Percentiles rank a stretch among this genome's conserved stretches.
Evolutionary conservation across 2,113 vertebrate species (phyloP).

Genomic region (Cnemophilus loriae): DNA sequence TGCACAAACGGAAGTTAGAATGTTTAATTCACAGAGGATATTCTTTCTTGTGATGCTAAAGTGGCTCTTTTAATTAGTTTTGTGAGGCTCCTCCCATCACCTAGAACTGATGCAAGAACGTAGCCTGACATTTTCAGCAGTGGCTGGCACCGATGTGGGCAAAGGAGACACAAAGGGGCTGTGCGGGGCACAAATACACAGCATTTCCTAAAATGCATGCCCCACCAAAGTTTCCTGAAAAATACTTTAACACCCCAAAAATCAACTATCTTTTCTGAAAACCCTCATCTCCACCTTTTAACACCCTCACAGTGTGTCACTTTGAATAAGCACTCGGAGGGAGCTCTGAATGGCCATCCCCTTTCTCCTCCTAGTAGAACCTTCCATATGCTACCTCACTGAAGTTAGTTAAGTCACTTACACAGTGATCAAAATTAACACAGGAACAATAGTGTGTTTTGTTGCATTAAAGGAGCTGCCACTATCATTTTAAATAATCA

Average conservation of each 20-base stretch:
- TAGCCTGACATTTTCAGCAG: not conserved
- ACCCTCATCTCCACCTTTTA: not conserved
- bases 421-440: not conserved
- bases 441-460: not conserved
- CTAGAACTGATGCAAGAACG: not conserved
- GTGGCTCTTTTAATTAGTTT: not conserved
- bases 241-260: not conserved
- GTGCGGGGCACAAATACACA: not conserved
- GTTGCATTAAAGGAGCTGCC: not conserved
- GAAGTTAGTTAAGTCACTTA: not conserved
- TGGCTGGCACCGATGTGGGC: not conserved
- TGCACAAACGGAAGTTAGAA: not conserved
- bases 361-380: not conserved
- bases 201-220: accelerated
- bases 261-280: not conserved
- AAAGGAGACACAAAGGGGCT: not conserved
- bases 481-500: not conserved
- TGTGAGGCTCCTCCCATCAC: not conserved
- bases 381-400: accelerated
- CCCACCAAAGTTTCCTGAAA: not conserved
- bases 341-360: not conserved
- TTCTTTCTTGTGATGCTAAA: not conserved
- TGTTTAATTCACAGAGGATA: not conserved
- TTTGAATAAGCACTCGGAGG: accelerated
- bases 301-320: not conserved